Percentiles rank a stretch among this genome's conserved stretches.
These are phyloP conservation scores for Leucoptera coffeella DNA, from an alignment of 2,888 invertebrate species.

Conservation along the genomic window DNA sequence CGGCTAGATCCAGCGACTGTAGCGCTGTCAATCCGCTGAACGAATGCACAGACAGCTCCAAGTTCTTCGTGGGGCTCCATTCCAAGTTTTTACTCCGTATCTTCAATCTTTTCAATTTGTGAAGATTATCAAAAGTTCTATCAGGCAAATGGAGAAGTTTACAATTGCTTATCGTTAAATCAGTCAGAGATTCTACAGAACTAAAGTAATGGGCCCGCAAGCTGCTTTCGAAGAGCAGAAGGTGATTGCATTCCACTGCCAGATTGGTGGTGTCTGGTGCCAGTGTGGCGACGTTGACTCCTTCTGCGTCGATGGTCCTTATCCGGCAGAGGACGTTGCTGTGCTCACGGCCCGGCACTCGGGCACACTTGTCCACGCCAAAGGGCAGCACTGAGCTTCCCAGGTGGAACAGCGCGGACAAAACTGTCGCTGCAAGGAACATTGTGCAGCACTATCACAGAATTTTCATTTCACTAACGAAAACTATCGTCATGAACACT, in stretches of 20 bases:
- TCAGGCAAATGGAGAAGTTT: constrained; percentile 72
- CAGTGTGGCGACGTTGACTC: constrained; percentile 57
- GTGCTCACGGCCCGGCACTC: constrained; percentile 29
- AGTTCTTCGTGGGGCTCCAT: constrained; percentile 68
- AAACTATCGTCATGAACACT: constrained; percentile 52
- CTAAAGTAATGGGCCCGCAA: constrained; percentile 66
- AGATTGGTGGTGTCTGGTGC: constrained; percentile 65
- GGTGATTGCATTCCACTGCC: constrained; percentile 70
- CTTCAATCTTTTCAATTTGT: constrained; percentile 70
- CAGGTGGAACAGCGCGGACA: constrained; percentile 49
- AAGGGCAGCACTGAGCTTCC: constrained; percentile 49
- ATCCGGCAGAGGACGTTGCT: constrained; percentile 61
- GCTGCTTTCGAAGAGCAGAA: constrained; percentile 72
- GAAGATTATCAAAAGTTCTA: constrained; percentile 73
- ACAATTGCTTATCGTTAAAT: constrained; percentile 70
- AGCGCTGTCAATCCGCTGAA: constrained; percentile 75
- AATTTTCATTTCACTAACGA: constrained; percentile 46
- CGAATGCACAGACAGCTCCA: constrained; percentile 66
- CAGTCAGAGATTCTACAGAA: constrained; percentile 66
- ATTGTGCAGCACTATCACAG: constrained; percentile 33
- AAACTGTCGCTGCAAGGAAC: constrained; percentile 32
- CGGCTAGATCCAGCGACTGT: constrained; percentile 71
- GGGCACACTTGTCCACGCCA: constrained; percentile 44
- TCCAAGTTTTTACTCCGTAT: constrained; percentile 75
- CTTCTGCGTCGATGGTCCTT: constrained; percentile 64